Base-by-base conservation (phyloP, 2,888 invertebrate genomes). In the Formica aserva region DNA sequence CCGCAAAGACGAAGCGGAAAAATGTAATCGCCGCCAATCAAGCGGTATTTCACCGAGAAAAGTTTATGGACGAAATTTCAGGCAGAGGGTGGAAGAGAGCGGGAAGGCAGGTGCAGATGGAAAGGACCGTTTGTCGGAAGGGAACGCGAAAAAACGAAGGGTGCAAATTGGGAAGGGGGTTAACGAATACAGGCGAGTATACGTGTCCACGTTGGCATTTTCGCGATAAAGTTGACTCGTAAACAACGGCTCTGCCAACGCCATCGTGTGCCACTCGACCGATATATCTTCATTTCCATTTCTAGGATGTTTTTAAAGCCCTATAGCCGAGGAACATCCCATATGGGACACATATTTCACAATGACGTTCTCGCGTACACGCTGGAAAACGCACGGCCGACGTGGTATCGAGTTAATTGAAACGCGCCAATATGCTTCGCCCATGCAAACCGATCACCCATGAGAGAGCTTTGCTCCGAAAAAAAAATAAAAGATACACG, bases 321-420 rank as follows among this genome's bases (percentile, higher is more conserved):
- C 89, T 89, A 86, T 88, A 89, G 88, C 87, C 90, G 89, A 92
- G 86, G 89, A 91, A 92, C 90, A 91, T 91, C 89, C 90, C 92
- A 91, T 92, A 87, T 88, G 93, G 94, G 94, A 92, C 90, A 88
- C 91, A 92, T 92, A 92, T 91, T 90, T 94, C 91, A 91, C 88
- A 90, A 92, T 93, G 88, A 88, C 88, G 85, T 88, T 57, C 66
- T 72, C 74, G 83, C 66, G 84, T 87, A 87, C 85, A 85, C 87
- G 72, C 82, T 85, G 84, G 82, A 86, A 85, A 90, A 86, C 85
- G 88, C 85, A 80, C 84, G 86, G 71, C 65, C 83, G 74, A 84
- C 74, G 82, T 75, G 86, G 84, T 88, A 87, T 85, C 85, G 85
- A 78, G 89, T 89, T 89, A 89, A 89, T 89, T 89, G 90, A 89